phyloP scores from a whole-genome alignment of 1,140 invertebrate genomes.

The Nebria ingens region DNA sequence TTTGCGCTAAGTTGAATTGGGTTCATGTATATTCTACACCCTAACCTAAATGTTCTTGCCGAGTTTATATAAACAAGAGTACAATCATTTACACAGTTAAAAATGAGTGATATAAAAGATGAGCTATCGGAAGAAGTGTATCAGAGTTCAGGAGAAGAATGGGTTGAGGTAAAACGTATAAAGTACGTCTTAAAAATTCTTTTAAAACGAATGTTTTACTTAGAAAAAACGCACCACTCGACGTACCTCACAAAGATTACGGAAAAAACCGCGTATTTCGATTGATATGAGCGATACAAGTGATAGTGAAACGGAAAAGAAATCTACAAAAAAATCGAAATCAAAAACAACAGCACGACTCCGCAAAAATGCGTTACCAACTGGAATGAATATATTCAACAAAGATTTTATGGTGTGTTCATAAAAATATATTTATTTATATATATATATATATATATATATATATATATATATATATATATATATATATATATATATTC shows the following conservation, averaged over 20 bases:
- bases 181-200: conserved; percentile 10
- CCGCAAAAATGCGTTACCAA: neutral
- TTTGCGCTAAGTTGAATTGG: too few species aligned
- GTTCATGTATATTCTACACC: too few species aligned
- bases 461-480: too few species aligned
- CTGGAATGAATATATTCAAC: neutral
- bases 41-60: too few species aligned
- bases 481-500: too few species aligned
- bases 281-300: conserved; percentile 12
- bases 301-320: conserved; percentile 17
- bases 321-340: neutral
- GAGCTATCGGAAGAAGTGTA: conserved; percentile 23
- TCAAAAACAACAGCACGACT: neutral
- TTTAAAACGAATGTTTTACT: neutral
- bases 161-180: conserved; percentile 19
- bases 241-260: conserved; percentile 19
- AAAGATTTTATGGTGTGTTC: conserved; percentile 11
- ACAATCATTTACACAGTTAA: too few species aligned
- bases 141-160: conserved; percentile 30
- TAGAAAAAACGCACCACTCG: conserved; percentile 19
- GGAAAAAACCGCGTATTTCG: conserved; percentile 19
- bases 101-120: neutral
- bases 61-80: too few species aligned
- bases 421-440: neutral
- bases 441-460: too few species aligned